Base-by-base conservation (phyloP, 2,888 invertebrate genomes). In the Stenodema calcarata region DNA sequence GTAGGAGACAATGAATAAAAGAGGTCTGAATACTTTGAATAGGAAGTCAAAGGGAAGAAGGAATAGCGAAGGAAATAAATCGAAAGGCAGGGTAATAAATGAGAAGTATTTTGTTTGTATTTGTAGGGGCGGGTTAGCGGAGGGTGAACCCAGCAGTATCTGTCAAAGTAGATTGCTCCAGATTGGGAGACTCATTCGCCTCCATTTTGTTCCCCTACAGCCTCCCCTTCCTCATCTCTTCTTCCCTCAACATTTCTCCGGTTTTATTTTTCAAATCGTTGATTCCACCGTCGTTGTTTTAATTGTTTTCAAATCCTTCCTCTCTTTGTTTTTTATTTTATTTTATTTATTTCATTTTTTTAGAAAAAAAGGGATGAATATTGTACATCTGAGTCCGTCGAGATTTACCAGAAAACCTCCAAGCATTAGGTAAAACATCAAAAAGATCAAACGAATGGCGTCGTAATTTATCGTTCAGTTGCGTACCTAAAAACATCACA, bases 101-200 rank as follows among this genome's bases (percentile, higher is more conserved):
- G 81, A 27, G 54, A 75, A 35, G 85, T 54, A 69, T 80, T 85
- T 85, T 87, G 87, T 85, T 87, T 87, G 87, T 87, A 73, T 87
- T 85, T 87, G 87, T 85, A 84, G 79, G 70, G 62, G 42, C 28
- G 28, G 75, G 28, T 1, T 18, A 41, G 82, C 18, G 62, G 54
- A 82, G 28, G 54, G 69, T 6, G 69, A 69, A 69, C 78, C 78
- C 78, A 62, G 69, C 82, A 69, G 62, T 82, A 82, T 82, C 82
- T 82, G 82, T 82, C 82, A 82, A 54, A 82, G 69, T 69, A 41
- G 82, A 82, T 82, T 82, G 82, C 82, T 82, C 69, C 69, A 69
- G 82, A 82, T 82, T 82, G 82, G 69, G 69, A 82, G 82, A 82
- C 69, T 82, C 82, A 82, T 69, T 82, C 82, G 82, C 82, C 18